Conservation (phyloP, 2,113 vertebrate genomes). For the Anhinga rufa region DNA sequence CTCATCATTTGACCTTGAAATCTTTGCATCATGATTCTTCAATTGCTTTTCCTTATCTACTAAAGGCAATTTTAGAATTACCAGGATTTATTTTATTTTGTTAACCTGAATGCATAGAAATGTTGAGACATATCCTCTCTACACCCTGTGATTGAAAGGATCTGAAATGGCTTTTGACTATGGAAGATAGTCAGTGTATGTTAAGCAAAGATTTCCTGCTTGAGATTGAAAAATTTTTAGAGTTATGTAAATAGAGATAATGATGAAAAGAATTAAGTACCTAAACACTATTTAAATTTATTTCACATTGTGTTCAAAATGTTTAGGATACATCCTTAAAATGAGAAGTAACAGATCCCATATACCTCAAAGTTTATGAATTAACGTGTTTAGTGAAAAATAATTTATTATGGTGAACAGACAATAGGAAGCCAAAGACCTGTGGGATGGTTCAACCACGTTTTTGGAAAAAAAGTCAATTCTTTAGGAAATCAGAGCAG, state of each 20-base stretch:
- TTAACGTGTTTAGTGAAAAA: background rate
- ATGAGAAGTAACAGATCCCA: background rate
- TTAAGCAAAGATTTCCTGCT: background rate
- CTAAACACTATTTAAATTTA: background rate
- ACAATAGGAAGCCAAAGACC: background rate
- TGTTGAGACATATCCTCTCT: background rate
- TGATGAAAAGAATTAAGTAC: background rate
- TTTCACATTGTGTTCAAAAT: background rate
- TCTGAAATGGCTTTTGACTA: background rate
- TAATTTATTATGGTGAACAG: background rate
- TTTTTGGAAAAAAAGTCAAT: fast-evolving
- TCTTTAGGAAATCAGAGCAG: background rate
- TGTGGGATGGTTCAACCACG: background rate
- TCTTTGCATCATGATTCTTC: background rate
- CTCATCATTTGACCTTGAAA: background rate
- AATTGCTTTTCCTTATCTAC: background rate
- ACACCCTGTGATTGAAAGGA: background rate
- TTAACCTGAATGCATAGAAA: background rate
- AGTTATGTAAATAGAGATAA: background rate
- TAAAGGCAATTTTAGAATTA: background rate
- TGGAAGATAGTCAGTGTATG: background rate
- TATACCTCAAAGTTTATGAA: background rate
- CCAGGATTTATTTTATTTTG: background rate
- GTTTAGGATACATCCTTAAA: background rate
- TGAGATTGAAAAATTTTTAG: background rate